Base-by-base conservation (phyloP, 2,113 vertebrate species). In the Lepus americanus region DNA sequence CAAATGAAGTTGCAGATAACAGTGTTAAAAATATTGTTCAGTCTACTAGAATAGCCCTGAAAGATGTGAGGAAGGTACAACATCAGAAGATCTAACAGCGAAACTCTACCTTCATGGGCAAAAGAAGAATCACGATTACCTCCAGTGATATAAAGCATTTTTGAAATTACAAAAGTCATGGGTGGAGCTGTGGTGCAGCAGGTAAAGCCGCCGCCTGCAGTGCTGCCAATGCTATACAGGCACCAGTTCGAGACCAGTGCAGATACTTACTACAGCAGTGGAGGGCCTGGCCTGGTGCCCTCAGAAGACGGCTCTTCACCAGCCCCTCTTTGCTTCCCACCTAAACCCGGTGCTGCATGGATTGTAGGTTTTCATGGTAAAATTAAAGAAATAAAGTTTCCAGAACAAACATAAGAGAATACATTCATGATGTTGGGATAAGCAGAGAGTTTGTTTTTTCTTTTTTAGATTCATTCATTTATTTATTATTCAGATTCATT, bases 1-100 rank as follows among this genome's bases (percentile, higher is more conserved):
- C 77, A 79, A 53, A 76, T 78, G 69, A 72, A 95, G 74, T 49
- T 16, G 7, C 78, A 77, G n/a, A 13, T 78, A 80, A 88, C 27
- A 67, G 67, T 84, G 70, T 81, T 36, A 74, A 85, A n/a, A 17
- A n/a, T 36, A 16, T 66, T 22, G 44, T 64, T 64, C 69, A 53
- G 79, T n/a, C 36, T 51, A 11, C 27, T 72, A 23, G 39, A n/a
- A 3, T 49, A 20, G 25, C 49, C 29, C 31, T 84, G n/a, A 78
- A 72, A 92, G 67, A 31, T 31, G 3, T 25, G 19, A 83, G 53
- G 77, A 79, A 91, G 12, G 51, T 79, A 9, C 23, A 22, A 44
- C 29, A 67, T 49, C 51, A 83, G 31, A 49, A 92, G 88, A 29
- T 77, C 55, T 59, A 86, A 22, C 17, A 29, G n/a, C 78, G 14